Evolutionary conservation across 2,888 invertebrate species (phyloP), one percentile per base, ranked within the genome.

Genomic region (Cacoxenus indagator): DNA sequence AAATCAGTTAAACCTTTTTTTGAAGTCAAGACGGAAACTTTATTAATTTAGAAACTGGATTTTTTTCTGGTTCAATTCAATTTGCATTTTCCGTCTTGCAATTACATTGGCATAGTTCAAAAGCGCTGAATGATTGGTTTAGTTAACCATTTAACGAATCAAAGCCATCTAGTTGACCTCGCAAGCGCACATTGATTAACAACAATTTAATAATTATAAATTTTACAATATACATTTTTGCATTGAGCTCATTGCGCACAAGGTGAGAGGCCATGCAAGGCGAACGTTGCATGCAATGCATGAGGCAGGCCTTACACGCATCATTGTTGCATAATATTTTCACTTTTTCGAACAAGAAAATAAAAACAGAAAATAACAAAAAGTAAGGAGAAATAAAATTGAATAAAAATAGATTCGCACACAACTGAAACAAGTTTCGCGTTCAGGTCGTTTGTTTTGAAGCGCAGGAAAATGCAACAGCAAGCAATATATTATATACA

Each of bases 201-300:
- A 62, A 43, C 61, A 62, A 62, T 62, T 45, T 66, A 37, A 45
- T 72, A 71, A 78, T 75, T 73, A 74, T 68, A 75, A 80, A 75
- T 75, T 73, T 68, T 71, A 73, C n/a, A n/a, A n/a, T n/a, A n/a
- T 75, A 76, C 76, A 75, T 74, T 71, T 71, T 74, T 75, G 70
- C 73, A 76, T 70, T 77, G 72, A 73, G 67, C 71, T 71, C 73
- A 73, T 73, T 72, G 79, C 70, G 75, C 71, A 70, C 79, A 80
- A 82, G 82, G 81, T 78, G 67, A 77, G 64, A 67, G 54, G 64
- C 62, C 31, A 43, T 57, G 57, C 66, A 57, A 55, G 24, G 54
- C 45, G n/a, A 43, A 62, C 5, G 22, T n/a, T 51, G 22, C 22
- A 51, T 57, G 24, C 57, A 57, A 57, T 57, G 57, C 48, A 48